Percentiles rank a stretch among this genome's conserved stretches.
Evolutionary conservation across 2,113 vertebrate species (phyloP).

Genomic region (Puma concolor): DNA sequence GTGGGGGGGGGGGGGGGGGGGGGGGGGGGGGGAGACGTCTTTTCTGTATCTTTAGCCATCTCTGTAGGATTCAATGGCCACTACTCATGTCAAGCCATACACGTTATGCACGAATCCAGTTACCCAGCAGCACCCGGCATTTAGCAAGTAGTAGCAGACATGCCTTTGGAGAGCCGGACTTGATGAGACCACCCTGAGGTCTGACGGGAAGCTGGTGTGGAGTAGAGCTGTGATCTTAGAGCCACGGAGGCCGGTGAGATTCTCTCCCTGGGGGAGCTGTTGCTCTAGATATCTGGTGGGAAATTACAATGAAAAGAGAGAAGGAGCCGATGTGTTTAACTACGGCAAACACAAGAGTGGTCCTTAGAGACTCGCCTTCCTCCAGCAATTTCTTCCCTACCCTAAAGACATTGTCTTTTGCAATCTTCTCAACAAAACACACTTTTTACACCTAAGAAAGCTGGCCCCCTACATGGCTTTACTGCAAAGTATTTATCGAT

Average conservation of each 20-base stretch:
- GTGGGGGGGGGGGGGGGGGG: background rate
- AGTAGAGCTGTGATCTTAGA: rapidly evolving
- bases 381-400: background rate
- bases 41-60: constrained; percentile 62
- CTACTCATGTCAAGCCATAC: constrained; percentile 51
- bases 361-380: background rate
- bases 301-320: background rate
- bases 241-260: background rate
- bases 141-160: too few species aligned
- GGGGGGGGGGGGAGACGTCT: constrained; percentile 23
- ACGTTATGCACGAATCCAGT: constrained; percentile 77
- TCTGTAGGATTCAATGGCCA: constrained; percentile 69
- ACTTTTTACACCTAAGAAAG: background rate
- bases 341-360: background rate
- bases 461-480: background rate
- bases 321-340: background rate
- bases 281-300: background rate
- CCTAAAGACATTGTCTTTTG: background rate
- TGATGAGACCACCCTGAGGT: background rate
- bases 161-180: background rate
- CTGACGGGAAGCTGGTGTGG: background rate
- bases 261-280: background rate
- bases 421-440: background rate
- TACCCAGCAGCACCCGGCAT: background rate
- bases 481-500: background rate